phyloP scores from a whole-genome alignment of 2,113 vertebrate genomes.

The Takifugu flavidus region DNA sequence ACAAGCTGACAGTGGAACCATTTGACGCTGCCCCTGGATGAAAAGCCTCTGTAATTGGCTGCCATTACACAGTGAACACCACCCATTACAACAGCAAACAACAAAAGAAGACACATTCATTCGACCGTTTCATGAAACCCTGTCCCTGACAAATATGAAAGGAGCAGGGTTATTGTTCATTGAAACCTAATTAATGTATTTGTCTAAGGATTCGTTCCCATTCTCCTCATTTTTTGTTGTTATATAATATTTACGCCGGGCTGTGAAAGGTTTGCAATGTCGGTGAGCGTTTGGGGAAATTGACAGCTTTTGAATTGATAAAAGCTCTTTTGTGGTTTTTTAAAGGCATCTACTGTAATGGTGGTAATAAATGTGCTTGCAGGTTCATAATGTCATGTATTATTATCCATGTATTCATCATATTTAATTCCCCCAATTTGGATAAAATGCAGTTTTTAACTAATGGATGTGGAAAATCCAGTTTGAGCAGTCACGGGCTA shows the following conservation, averaged over 20 bases:
- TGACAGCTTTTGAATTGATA: background rate
- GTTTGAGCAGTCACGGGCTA: constrained; percentile 27
- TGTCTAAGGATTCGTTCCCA: constrained; percentile 18
- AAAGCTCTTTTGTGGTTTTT: background rate
- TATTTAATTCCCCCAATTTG: constrained; percentile 39
- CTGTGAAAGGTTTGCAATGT: constrained; percentile 23
- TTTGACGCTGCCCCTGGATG: constrained; percentile 56
- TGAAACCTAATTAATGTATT: background rate
- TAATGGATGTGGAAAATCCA: constrained; percentile 54
- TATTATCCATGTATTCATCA: constrained; percentile 24
- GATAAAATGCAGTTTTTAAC: constrained; percentile 39
- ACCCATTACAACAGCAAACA: constrained; percentile 35
- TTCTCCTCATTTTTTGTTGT: constrained; percentile 10
- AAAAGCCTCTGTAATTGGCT: constrained; percentile 68
- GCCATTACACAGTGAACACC: constrained; percentile 51
- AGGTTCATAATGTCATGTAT: constrained; percentile 13
- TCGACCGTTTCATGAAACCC: constrained; percentile 21
- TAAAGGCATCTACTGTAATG: background rate
- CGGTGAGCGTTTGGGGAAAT: constrained; percentile 2
- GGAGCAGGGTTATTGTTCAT: constrained; percentile 20
- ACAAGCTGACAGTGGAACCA: constrained; percentile 45
- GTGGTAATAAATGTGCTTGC: constrained; percentile 22
- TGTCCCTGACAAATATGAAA: constrained; percentile 17
- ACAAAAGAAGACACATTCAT: constrained; percentile 20
- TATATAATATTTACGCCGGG: background rate